Evolutionary conservation across 2,888 invertebrate genomes (phyloP).

Genomic region (Heliconius cydno): DNA sequence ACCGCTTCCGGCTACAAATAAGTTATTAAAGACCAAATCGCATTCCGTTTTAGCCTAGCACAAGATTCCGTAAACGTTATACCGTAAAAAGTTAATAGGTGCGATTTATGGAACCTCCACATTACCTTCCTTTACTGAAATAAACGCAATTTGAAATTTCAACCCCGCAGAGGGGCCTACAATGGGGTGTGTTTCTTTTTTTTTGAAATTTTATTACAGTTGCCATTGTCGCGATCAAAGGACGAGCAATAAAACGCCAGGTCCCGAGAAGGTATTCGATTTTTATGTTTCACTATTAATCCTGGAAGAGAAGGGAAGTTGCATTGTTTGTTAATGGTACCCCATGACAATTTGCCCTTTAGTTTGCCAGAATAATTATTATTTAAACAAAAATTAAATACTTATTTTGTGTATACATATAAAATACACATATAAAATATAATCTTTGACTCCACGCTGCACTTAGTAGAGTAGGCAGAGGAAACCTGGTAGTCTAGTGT

Average conservation of each 20-base stretch:
- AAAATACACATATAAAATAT: too few relatives aligned
- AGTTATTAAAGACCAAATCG: conserved; percentile 48
- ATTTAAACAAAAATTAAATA: too few relatives aligned
- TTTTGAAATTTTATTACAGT: conserved; percentile 59
- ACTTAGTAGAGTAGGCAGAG: neutral
- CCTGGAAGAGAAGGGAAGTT: conserved; percentile 45
- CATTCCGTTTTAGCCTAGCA: conserved; percentile 41
- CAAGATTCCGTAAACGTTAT: conserved; percentile 53
- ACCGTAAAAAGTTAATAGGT: conserved; percentile 64
- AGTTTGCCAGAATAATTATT: too few relatives aligned
- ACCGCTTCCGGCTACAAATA: conserved; percentile 40
- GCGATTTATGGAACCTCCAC: conserved; percentile 60
- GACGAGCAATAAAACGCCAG: conserved; percentile 56
- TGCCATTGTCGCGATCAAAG: conserved; percentile 59
- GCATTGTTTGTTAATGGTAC: conserved; percentile 46
- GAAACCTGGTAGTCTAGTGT: neutral
- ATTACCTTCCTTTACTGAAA: conserved; percentile 54
- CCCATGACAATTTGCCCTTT: conserved; percentile 16
- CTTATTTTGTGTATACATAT: too few relatives aligned
- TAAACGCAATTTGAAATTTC: conserved; percentile 58
- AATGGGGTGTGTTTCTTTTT: conserved; percentile 60
- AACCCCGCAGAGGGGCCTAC: conserved; percentile 55
- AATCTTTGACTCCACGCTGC: too few relatives aligned
- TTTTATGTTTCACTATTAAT: conserved; percentile 53
- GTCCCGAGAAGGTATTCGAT: conserved; percentile 51